These are phyloP conservation scores for Marisa cornuarietis DNA, from an alignment of 1,140 invertebrate species.

Conservation along the genomic window DNA sequence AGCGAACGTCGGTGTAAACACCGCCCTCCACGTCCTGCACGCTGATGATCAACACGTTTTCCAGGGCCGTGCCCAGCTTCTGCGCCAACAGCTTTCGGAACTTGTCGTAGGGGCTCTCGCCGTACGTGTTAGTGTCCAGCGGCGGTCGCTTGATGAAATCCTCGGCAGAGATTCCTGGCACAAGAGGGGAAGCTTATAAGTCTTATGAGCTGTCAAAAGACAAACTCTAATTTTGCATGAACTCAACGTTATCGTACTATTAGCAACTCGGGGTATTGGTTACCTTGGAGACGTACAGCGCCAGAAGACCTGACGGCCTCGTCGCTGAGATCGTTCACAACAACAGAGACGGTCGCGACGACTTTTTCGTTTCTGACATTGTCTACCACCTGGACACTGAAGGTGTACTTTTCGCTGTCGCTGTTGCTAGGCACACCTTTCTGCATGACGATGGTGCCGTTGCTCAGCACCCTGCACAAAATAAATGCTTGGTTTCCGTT, in stretches of 20 bases:
- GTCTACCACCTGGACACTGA: conserved; percentile 32
- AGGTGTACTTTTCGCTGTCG: conserved; percentile 65
- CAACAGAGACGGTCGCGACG: conserved; percentile 87
- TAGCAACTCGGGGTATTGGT: conserved; percentile 68
- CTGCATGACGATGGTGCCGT: conserved; percentile 95
- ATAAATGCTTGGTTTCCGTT: too few species aligned
- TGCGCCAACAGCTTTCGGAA: conserved; percentile 87
- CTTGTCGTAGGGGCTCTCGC: conserved; percentile 86
- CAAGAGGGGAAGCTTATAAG: background rate
- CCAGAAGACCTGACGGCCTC: conserved; percentile 95
- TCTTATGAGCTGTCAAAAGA: too few species aligned
- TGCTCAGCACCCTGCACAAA: conserved; percentile 66
- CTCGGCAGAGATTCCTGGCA: conserved; percentile 87
- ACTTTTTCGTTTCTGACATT: conserved; percentile 60
- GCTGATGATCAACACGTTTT: conserved; percentile 96
- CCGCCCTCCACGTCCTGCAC: conserved; percentile 73
- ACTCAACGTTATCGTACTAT: too few species aligned
- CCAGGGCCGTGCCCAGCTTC: conserved; percentile 83
- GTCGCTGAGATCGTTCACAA: conserved; percentile 91
- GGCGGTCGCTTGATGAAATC: conserved; percentile 78
- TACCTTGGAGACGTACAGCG: conserved; percentile 85
- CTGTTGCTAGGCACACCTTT: conserved; percentile 86
- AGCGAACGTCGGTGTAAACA: conserved; percentile 79
- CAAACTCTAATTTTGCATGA: too few species aligned
- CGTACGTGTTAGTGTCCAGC: background rate